Evolutionary conservation across 2,113 vertebrate genomes (phyloP), one percentile per base, ranked within the genome.

Genomic region (Phrynosoma platyrhinos): DNA sequence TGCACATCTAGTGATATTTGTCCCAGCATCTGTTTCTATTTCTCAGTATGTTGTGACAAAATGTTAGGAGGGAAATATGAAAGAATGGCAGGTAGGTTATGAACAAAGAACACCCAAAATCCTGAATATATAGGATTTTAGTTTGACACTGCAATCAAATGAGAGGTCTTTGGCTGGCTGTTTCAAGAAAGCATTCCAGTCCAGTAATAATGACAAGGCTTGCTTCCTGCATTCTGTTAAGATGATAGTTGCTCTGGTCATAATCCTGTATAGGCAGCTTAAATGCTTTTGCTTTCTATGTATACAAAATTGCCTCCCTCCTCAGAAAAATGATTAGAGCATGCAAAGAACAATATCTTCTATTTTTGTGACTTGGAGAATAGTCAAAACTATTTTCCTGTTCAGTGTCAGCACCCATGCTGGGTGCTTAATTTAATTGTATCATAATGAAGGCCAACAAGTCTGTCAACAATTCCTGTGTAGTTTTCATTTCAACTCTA

Each of bases 401-500:
- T 47, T 82, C 62, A 68, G 12, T 68, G 6, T 14, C 14, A 40
- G 23, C 13, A 23, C 62, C 40, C 80, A 68, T 30, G 64, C 80
- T 82, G 80, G 5, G 80, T 5, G 23, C 36, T 68, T 82, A 82
- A 82, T 82, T 82, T 82, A 82, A 82, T 82, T 68, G 62, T 30
- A 42, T 23, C 20, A 20, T 64, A 64, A 81, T 81, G 62, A 81
- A 81, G 79, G 27, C n/a, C 55, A 64, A 68, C 10, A 18, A 82
- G 80, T 82, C 68, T 82, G 68, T 82, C 62, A 82, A 82, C 42
- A 82, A 82, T 82, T 82, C 64, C 80, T 82, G 36, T 27, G 23
- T 12, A 42, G 62, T 47, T 82, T 82, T 47, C 25, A 18, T 82
- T 16, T 68, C 21, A 68, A 42, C 64, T 47, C 27, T 27, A 62